Evolutionary conservation across 2,113 vertebrate species (phyloP), one percentile per base, ranked within the genome.

Genomic region (Podarcis muralis): DNA sequence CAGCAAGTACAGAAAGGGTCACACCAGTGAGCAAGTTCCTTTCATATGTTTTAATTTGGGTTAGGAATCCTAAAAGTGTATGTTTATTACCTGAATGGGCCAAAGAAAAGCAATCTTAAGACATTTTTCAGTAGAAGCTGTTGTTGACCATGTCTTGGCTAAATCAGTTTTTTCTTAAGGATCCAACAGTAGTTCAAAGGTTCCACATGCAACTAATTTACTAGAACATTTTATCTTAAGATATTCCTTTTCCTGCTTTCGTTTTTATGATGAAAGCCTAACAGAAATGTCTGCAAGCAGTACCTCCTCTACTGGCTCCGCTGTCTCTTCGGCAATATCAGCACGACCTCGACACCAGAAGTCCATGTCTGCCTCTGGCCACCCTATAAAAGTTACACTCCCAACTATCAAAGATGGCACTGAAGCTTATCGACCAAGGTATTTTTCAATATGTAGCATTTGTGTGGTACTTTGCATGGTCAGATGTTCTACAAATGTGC

Each of bases 331-430:
- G 12, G 97, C 96, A 0, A 92, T 97, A 9, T 97, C 99, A 1
- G 95, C 99, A 0, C 97, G 99, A 53, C 98, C 99, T n/a, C 98
- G 99, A 23, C 99, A 99, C 94, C 98, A 99, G 81, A 99, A 99
- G 95, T 99, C 99, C 69, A 99, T 99, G 98, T 99, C 99, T 0
- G 97, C 99, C 35, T 99, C 99, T n/a, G 98, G 98, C 69, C 99
- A 99, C 84, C 98, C 99, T 12, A 97, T 98, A 74, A 99, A 99
- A 96, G 98, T 98, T 90, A 98, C 98, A 87, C 98, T 99, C 95
- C 98, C 99, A 87, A 98, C 99, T 93, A 99, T 99, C 75, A 98
- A 99, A 83, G 98, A 99, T 90, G 96, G 98, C 94, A 97, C 98
- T 5, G 99, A 99, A 96, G 95, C 94, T 65, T 98, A 98, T 83